A percentile compares a stretch with the other conserved stretches of the same genome.
These are phyloP conservation scores for Phortica magna DNA, from an alignment of 2,888 invertebrate species.

Conservation along the genomic window DNA sequence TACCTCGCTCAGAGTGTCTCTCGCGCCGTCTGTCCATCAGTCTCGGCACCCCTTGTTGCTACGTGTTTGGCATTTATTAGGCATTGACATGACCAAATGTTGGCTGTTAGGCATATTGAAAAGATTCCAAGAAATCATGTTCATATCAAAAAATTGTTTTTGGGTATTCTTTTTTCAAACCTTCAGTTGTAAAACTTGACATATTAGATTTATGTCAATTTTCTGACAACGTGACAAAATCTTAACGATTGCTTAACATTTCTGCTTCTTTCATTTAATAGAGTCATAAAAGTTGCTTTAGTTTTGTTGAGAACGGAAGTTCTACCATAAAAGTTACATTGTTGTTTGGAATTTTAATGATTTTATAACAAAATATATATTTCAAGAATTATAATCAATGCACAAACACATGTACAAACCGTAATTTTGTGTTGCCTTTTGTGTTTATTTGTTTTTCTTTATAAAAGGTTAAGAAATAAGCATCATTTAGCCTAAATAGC, in stretches of 20 bases:
- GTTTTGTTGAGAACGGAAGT: conserved; percentile 1
- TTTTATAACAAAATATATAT: not conserved
- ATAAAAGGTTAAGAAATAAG: not conserved
- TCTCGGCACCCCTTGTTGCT: not conserved
- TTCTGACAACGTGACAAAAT: not conserved
- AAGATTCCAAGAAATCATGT: conserved; percentile 15
- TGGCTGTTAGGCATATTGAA: not conserved
- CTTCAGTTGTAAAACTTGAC: not conserved
- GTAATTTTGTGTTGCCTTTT: not conserved
- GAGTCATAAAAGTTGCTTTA: conserved; percentile 18
- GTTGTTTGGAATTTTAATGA: not conserved
- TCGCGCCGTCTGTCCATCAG: not conserved
- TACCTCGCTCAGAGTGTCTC: not conserved
- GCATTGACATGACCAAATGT: not conserved
- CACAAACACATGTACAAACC: not conserved
- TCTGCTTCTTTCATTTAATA: conserved; percentile 7
- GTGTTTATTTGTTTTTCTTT: no score
- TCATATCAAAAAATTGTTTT: not conserved
- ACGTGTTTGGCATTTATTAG: conserved; percentile 11
- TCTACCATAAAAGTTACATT: not conserved
- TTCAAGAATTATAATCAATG: no score
- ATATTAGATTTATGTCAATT: conserved; percentile 18
- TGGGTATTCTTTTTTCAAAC: not conserved
- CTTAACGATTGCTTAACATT: not conserved
- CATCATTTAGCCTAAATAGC: not conserved